Percentiles rank a stretch among this genome's conserved stretches.
phyloP scores from a whole-genome alignment of 2,888 invertebrate genomes.

The Lithosia quadra region DNA sequence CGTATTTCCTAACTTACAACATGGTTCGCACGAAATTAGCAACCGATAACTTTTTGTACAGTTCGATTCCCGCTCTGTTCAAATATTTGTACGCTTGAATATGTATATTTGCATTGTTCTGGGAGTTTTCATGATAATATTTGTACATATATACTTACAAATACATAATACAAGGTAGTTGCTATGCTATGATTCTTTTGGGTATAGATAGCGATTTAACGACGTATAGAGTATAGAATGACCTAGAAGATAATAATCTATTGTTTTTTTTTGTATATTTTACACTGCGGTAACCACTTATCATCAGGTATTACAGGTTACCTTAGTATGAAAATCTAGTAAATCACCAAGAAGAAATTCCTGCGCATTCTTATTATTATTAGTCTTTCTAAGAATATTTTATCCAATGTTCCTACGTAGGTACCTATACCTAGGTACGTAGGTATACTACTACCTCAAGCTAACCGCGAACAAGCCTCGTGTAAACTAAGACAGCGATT shows the following conservation, averaged over 20 bases:
- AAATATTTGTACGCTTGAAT: not conserved
- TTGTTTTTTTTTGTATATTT: too few species aligned
- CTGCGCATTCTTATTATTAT: slow-evolving; percentile 8
- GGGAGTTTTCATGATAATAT: too few species aligned
- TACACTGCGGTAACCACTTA: not conserved
- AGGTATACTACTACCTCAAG: slow-evolving; percentile 9
- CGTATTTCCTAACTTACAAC: not conserved
- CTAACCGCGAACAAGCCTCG: slow-evolving; percentile 47
- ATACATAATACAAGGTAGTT: too few species aligned
- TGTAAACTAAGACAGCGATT: slow-evolving; percentile 5
- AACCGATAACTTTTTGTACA: not conserved
- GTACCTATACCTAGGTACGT: slow-evolving; percentile 1
- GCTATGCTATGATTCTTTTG: too few species aligned
- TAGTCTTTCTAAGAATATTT: slow-evolving; percentile 13
- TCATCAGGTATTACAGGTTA: not conserved
- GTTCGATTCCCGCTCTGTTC: not conserved
- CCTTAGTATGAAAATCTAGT: not conserved
- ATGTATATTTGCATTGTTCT: not conserved
- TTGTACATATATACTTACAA: too few species aligned
- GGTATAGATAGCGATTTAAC: too few species aligned
- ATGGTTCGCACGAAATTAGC: not conserved
- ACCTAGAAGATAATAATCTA: too few species aligned
- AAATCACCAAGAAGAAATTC: not conserved
- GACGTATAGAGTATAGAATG: too few species aligned
- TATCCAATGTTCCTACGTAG: not conserved